Evolutionary conservation across 2,113 vertebrate species (phyloP).

Genomic region (Vombatus ursinus): DNA sequence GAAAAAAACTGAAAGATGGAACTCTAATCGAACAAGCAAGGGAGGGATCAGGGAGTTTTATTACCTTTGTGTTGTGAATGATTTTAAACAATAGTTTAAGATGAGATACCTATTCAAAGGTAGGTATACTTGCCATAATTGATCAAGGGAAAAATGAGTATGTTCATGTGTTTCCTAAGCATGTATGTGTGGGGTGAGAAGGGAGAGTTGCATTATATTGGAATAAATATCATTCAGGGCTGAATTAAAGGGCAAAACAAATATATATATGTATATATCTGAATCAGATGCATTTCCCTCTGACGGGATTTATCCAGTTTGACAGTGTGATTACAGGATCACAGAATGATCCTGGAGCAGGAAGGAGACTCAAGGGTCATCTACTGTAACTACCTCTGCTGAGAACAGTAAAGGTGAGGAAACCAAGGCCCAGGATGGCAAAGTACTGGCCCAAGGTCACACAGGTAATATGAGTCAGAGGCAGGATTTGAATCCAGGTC

Average conservation of each 20-base stretch:
- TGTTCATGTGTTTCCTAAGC: too few relatives aligned
- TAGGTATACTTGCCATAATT: too few relatives aligned
- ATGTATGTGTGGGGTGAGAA: too few relatives aligned
- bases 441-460: background rate
- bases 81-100: too few relatives aligned
- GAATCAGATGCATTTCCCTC: background rate
- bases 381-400: background rate
- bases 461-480: background rate
- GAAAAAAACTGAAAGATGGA: too few relatives aligned
- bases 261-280: background rate
- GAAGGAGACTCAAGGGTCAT: background rate
- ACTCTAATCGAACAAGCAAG: too few relatives aligned
- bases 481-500: background rate
- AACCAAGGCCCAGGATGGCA: too few relatives aligned
- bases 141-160: too few relatives aligned
- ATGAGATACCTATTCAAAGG: too few relatives aligned
- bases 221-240: background rate
- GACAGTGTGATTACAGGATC: background rate
- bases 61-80: too few relatives aligned
- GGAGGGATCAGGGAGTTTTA: too few relatives aligned
- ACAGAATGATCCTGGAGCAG: background rate
- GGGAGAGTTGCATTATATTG: background rate
- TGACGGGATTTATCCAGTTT: background rate
- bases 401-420: too few relatives aligned
- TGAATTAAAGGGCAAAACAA: background rate